Percentiles rank a stretch among this genome's conserved stretches.
These are phyloP conservation scores for Ichneumoninae sp. DNA, from an alignment of 2,888 invertebrate genomes.

Conservation along the genomic window DNA sequence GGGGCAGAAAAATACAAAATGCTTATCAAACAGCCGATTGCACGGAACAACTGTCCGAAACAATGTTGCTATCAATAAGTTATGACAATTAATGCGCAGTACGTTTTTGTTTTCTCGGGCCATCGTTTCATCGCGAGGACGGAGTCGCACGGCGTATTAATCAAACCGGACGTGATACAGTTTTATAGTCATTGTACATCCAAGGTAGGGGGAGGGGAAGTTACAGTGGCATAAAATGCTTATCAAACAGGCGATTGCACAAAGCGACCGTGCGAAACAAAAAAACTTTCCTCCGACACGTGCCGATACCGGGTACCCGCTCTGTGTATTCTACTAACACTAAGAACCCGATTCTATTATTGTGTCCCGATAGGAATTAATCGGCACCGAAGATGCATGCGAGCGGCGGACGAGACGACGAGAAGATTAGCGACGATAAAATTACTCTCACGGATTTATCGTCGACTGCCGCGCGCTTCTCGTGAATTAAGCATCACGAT, in stretches of 20 bases:
- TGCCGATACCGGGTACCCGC: not conserved
- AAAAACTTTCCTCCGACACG: conserved; percentile 11
- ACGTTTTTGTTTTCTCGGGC: conserved; percentile 16
- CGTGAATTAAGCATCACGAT: not conserved
- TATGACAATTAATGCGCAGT: conserved; percentile 40
- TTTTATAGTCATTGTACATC: not conserved
- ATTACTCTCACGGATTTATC: conserved; percentile 3
- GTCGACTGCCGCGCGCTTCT: not conserved
- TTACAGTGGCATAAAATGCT: not conserved
- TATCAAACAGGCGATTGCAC: conserved; percentile 17
- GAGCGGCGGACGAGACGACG: not conserved
- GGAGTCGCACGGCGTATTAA: not conserved
- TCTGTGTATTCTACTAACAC: not conserved
- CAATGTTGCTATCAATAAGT: conserved; percentile 57
- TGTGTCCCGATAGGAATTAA: not conserved
- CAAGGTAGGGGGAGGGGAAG: no score
- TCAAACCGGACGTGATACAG: conserved; percentile 26
- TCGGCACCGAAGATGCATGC: not conserved
- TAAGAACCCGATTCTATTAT: not conserved
- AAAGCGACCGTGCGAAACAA: not conserved
- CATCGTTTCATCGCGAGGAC: not conserved
- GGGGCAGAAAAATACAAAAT: no score
- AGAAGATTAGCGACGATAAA: not conserved
- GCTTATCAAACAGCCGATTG: not conserved
- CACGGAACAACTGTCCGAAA: not conserved